Percentiles rank a stretch among this genome's conserved stretches.
Evolutionary conservation across 2,797 vertebrate genomes (phyloP).

Genomic region (Fratercula arctica): DNA sequence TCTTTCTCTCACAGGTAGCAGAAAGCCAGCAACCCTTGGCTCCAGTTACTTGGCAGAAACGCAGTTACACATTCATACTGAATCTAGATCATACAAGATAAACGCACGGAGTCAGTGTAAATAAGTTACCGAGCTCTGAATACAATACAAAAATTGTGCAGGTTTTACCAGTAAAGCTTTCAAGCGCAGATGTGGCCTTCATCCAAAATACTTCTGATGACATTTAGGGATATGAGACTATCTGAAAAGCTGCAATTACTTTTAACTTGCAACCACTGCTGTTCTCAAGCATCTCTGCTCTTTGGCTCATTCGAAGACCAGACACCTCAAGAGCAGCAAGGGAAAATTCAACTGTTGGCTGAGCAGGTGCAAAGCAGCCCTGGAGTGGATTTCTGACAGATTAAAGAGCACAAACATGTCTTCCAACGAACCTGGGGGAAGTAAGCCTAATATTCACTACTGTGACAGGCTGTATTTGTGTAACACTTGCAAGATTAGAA

Average conservation of each 20-base stretch:
- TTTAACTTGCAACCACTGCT: background rate
- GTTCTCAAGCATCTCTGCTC: background rate
- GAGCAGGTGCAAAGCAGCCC: background rate
- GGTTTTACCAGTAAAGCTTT: background rate
- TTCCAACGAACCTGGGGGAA: background rate
- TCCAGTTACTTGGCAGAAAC: background rate
- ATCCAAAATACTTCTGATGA: background rate
- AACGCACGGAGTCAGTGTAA: background rate
- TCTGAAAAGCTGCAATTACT: background rate
- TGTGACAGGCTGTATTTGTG: background rate
- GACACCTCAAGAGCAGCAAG: background rate
- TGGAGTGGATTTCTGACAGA: too few species aligned
- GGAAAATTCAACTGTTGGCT: background rate
- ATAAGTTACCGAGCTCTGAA: background rate
- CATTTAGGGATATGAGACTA: background rate
- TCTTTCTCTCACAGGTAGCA: background rate
- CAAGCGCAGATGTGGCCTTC: background rate
- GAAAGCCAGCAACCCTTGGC: background rate
- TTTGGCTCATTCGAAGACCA: background rate
- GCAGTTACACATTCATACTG: accelerated
- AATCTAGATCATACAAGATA: background rate
- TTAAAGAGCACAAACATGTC: background rate
- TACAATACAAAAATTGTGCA: background rate
- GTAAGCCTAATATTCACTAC: background rate
- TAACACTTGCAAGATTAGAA: background rate